Evolutionary conservation across 2,113 vertebrate genomes (phyloP), one percentile per base, ranked within the genome.

Genomic region (Limanda limanda): DNA sequence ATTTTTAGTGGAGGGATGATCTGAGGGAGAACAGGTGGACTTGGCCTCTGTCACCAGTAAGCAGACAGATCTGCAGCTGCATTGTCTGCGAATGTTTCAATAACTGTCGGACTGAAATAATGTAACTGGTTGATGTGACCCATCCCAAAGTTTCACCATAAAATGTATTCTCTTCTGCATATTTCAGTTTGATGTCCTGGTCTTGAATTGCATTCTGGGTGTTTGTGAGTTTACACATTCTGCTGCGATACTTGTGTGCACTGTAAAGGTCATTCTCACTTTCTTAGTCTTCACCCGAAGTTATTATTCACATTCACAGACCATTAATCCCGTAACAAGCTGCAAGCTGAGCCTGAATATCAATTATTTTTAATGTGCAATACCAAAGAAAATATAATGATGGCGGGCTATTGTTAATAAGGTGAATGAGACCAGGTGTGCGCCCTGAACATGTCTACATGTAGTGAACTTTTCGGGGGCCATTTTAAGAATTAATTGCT

Each of bases 301-400:
- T 79, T 90, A 76, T 83, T 86, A 85, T 89, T 90, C 75, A 81
- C 88, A 84, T 91, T 91, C 81, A 90, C 88, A 92, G 79, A 65
- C 84, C 76, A 87, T 86, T 90, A 91, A 88, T 78, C 72, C 69
- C 87, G 87, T 87, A 88, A 92, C 84, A 76, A 81, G 84, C 70
- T 65, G 20, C 68, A 85, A 83, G 77, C 71, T 56, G 54, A 76
- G 78, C 52, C 74, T 70, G 52, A 83, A 83, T 85, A 86, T 86
- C 61, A 86, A 85, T 90, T 81, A 78, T 85, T 89, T 75, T 78
- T 89, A 82, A 86, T 81, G 66, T 70, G 75, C 73, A 61, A 54
- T 76, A 73, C 71, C 72, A 76, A 48, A 76, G 52, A 76, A 76
- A 79, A 67, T 52, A 48, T 62, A 58, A 82, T 40, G 68, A 66